Conservation (phyloP, 30 jellyfish, hydroid and myxozoan species). For the Hydractinia symbiolongicarpus region DNA sequence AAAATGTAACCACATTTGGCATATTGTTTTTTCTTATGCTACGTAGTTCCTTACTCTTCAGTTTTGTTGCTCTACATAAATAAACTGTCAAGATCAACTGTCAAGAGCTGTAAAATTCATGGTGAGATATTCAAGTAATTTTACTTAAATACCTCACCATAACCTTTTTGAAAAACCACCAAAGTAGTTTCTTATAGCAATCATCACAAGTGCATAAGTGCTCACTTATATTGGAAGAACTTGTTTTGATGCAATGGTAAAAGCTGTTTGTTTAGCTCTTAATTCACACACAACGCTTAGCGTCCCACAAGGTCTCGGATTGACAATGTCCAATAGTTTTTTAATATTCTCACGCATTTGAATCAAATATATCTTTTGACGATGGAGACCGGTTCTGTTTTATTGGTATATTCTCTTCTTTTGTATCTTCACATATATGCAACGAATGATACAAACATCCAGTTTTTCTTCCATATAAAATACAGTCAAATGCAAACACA, state of each 20-base stretch:
- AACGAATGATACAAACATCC: conserved; percentile 17
- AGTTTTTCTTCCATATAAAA: conserved; percentile 33
- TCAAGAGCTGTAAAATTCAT: no score
- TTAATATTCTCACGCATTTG: background rate
- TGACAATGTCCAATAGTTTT: background rate
- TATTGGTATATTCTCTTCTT: conserved; percentile 20
- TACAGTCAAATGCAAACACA: conserved; percentile 34
- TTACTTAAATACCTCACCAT: no score
- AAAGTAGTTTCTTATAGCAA: no score
- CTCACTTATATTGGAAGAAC: background rate
- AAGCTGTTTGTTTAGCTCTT: background rate
- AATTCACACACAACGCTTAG: background rate
- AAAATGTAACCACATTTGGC: no score
- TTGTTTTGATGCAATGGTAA: no score
- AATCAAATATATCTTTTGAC: background rate
- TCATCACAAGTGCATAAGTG: background rate
- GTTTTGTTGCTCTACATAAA: no score
- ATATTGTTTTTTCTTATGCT: no score
- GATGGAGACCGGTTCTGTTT: background rate
- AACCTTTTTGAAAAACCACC: no score
- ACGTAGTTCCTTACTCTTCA: no score
- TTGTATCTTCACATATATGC: background rate
- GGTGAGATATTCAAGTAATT: no score
- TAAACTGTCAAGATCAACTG: no score
- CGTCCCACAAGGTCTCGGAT: background rate